phyloP scores from a whole-genome alignment of 2,113 vertebrate genomes.

The Ciconia boyciana region DNA sequence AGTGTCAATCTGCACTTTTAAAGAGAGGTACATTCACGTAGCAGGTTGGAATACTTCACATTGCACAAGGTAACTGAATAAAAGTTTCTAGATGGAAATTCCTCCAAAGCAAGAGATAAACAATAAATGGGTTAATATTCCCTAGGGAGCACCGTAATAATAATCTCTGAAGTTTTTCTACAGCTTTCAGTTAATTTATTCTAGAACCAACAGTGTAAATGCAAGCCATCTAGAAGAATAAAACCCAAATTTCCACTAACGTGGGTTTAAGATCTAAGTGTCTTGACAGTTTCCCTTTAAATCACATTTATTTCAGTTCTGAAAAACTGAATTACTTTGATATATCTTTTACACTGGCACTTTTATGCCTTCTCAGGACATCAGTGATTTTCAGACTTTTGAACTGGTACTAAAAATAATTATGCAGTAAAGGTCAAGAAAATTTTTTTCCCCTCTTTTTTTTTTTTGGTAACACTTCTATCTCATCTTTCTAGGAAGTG shows the following conservation, averaged over 20 bases:
- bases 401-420: neutral
- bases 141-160: neutral
- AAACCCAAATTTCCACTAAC: neutral
- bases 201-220: neutral
- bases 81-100: neutral
- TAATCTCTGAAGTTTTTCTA: neutral
- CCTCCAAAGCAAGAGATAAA: neutral
- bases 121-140: neutral
- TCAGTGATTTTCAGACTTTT: neutral
- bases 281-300: neutral
- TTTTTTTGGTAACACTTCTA: neutral
- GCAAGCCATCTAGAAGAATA: neutral
- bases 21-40: neutral
- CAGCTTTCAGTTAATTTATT: neutral
- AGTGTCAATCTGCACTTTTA: neutral
- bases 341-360: neutral
- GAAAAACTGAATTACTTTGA: conserved; percentile 18
- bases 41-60: neutral
- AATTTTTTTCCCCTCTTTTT: neutral
- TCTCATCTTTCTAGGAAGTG: neutral
- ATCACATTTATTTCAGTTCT: conserved; percentile 15
- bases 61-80: neutral
- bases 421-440: neutral
- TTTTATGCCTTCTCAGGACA: conserved; percentile 17
- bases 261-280: neutral